phyloP scores from a whole-genome alignment of 2,888 invertebrate species.

The Cantharis rustica region DNA sequence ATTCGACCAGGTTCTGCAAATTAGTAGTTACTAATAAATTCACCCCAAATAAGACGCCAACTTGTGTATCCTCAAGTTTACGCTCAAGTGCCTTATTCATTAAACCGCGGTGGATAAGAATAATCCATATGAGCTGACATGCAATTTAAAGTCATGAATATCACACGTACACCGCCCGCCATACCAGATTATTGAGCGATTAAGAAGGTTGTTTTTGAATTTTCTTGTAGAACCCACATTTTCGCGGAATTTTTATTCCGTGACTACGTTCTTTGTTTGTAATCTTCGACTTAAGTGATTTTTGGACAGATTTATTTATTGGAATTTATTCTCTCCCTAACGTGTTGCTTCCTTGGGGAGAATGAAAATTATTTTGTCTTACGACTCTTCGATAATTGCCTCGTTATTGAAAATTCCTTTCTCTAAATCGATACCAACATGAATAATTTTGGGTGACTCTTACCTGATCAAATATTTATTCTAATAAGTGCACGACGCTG shows the following conservation, averaged over 20 bases:
- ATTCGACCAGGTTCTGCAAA: neutral
- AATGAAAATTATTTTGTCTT: neutral
- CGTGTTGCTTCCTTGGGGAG: neutral
- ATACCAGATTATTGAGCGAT: neutral
- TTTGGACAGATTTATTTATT: neutral
- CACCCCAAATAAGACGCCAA: neutral
- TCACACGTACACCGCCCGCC: neutral
- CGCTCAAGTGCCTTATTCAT: neutral
- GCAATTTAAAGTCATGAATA: neutral
- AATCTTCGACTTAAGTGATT: neutral
- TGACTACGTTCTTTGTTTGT: neutral
- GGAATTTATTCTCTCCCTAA: neutral
- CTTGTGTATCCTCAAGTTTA: neutral
- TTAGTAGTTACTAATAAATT: neutral
- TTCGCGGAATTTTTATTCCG: neutral
- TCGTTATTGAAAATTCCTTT: neutral
- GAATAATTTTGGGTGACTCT: neutral
- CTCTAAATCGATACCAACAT: neutral
- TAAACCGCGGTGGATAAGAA: neutral
- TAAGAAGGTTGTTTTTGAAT: neutral
- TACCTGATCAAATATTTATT: neutral
- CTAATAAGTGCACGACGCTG: neutral
- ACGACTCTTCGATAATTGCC: neutral
- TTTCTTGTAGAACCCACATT: neutral
- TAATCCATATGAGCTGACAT: neutral